A percentile compares a stretch with the other conserved stretches of the same genome.
phyloP scores from a whole-genome alignment of 2,797 vertebrate species.

The Botia almorhae region DNA sequence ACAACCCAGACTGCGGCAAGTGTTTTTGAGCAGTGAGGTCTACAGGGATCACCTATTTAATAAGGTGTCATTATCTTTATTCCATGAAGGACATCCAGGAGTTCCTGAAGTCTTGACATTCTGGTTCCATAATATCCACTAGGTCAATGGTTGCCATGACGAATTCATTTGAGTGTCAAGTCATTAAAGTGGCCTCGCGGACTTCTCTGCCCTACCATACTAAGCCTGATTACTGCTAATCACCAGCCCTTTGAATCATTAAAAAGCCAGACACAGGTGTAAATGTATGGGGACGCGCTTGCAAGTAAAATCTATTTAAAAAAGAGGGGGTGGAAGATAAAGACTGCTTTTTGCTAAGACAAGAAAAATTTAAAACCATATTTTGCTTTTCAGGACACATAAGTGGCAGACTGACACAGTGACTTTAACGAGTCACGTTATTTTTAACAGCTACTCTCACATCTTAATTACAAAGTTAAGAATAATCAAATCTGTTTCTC shows the following conservation, averaged over 20 bases:
- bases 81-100: conserved; percentile 64
- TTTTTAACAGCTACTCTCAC: conserved; percentile 51
- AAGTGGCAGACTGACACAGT: conserved; percentile 49
- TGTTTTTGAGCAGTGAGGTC: conserved; percentile 63
- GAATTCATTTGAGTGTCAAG: conserved; percentile 66
- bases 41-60: conserved; percentile 64
- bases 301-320: conserved; percentile 10
- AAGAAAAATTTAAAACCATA: conserved; percentile 37
- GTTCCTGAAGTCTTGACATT: conserved; percentile 74
- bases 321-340: conserved; percentile 7
- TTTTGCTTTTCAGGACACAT: conserved; percentile 42
- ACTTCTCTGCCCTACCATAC: conserved; percentile 36
- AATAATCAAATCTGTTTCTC: conserved; percentile 42
- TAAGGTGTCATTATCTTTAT: conserved; percentile 71
- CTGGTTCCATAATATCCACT: conserved; percentile 69
- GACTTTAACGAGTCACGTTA: conserved; percentile 45
- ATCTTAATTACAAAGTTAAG: conserved; percentile 50
- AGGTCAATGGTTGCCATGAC: conserved; percentile 69
- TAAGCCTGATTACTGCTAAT: conserved; percentile 66
- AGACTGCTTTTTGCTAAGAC: conserved; percentile 31
- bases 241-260: conserved; percentile 57
- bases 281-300: conserved; percentile 32
- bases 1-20: conserved; percentile 39
- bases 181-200: conserved; percentile 62
- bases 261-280: conserved; percentile 51